These are phyloP conservation scores for Drosophila sulfurigaster DNA, from an alignment of 1,140 invertebrate genomes.

Conservation along the genomic window DNA sequence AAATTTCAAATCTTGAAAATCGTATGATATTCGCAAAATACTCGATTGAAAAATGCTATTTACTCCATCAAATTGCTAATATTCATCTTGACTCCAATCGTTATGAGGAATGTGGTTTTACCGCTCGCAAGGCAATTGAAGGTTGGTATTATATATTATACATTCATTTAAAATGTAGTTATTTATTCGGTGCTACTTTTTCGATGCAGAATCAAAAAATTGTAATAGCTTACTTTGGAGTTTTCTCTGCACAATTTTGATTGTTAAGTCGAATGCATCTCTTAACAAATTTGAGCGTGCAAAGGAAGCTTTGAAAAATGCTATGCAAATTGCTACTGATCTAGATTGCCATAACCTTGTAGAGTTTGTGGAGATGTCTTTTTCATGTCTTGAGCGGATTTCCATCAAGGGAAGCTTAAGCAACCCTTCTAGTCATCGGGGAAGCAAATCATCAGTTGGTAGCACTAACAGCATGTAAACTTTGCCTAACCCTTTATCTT, in stretches of 20 bases:
- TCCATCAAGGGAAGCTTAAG: constrained; percentile 43
- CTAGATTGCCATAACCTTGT: constrained; percentile 36
- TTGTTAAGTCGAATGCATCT: constrained; percentile 65
- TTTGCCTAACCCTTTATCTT: background rate
- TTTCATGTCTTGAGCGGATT: constrained; percentile 56
- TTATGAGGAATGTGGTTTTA: constrained; percentile 69
- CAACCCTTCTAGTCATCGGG: constrained; percentile 25
- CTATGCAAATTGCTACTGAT: constrained; percentile 33
- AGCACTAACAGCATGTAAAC: too few relatives aligned
- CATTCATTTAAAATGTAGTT: too few relatives aligned
- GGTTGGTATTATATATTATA: constrained; percentile 24
- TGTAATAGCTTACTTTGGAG: constrained; percentile 71
- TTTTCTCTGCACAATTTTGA: constrained; percentile 63
- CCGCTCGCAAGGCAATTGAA: constrained; percentile 65
- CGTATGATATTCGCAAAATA: constrained; percentile 68
- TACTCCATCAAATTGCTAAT: constrained; percentile 68
- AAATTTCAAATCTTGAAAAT: constrained; percentile 35
- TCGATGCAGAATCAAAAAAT: constrained; percentile 47
- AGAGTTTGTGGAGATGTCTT: constrained; percentile 54
- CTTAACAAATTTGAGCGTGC: constrained; percentile 67
- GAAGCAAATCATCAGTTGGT: constrained; percentile 1
- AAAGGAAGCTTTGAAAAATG: constrained; percentile 50
- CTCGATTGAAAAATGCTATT: constrained; percentile 74
- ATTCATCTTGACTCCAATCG: constrained; percentile 62
- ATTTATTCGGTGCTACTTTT: too few relatives aligned